phyloP scores from a whole-genome alignment of 2,113 vertebrate species.

The Glareola pratincola region DNA sequence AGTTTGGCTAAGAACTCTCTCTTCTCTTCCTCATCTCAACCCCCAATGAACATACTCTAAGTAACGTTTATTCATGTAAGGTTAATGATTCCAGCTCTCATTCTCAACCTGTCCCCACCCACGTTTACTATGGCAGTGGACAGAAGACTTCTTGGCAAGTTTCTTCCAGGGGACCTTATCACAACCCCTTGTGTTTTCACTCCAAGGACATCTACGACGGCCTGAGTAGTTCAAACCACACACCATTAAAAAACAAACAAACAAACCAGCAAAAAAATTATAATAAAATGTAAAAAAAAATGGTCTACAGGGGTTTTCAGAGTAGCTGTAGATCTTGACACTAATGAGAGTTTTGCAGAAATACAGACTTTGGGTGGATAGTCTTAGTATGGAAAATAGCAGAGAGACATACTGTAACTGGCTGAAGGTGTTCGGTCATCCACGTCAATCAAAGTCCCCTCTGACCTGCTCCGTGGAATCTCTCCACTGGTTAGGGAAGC shows the following conservation, averaged over 20 bases:
- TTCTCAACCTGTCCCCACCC: background rate
- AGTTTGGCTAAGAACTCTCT: background rate
- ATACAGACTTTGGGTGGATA: background rate
- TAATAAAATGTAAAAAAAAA: background rate
- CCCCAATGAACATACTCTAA: background rate
- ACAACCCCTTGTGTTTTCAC: background rate
- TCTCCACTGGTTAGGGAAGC: slow-evolving; percentile 59
- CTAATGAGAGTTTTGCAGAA: background rate
- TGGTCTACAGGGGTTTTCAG: background rate
- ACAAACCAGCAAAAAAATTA: no score
- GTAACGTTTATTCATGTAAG: background rate
- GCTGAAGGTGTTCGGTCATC: slow-evolving; percentile 66
- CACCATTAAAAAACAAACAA: background rate
- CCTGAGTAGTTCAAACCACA: background rate
- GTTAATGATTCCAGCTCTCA: background rate
- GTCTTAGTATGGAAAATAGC: background rate
- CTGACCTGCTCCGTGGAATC: slow-evolving; percentile 83
- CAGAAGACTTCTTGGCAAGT: background rate
- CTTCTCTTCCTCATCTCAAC: background rate
- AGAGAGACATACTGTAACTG: slow-evolving; percentile 72
- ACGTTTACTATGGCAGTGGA: background rate
- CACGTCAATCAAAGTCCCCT: slow-evolving; percentile 86
- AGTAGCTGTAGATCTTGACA: background rate
- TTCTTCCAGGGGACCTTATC: background rate
- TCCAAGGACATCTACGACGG: background rate